phyloP scores from a whole-genome alignment of 2,888 invertebrate genomes.

The Leptopilina syphax region DNA sequence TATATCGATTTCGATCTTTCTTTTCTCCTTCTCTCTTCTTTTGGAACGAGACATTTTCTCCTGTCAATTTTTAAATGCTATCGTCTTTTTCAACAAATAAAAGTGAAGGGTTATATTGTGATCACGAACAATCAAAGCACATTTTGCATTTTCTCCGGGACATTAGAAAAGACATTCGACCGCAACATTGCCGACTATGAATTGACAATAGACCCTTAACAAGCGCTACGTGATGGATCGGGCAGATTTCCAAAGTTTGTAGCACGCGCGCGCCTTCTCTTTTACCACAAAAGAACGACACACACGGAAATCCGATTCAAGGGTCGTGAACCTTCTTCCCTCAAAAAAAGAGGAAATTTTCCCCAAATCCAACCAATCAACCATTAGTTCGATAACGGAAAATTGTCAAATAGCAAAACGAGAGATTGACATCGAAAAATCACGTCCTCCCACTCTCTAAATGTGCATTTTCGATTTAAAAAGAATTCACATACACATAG shows the following conservation, averaged over 20 bases:
- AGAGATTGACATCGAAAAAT: constrained; percentile 31
- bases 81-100: constrained; percentile 41
- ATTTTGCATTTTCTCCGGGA: constrained; percentile 33
- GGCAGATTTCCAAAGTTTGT: constrained; percentile 52
- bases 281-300: constrained; percentile 36
- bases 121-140: neutral
- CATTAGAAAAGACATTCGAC: constrained; percentile 42
- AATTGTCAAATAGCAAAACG: constrained; percentile 39
- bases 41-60: neutral
- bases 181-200: constrained; percentile 37
- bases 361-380: constrained; percentile 4
- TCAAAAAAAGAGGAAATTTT: neutral
- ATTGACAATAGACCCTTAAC: constrained; percentile 65
- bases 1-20: neutral
- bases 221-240: constrained; percentile 66
- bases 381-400: constrained; percentile 33
- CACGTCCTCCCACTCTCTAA: constrained; percentile 27
- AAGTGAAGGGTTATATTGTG: constrained; percentile 12
- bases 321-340: constrained; percentile 13
- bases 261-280: constrained; percentile 59
- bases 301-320: constrained; percentile 49
- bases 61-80: constrained; percentile 16
- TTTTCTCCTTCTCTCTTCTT: too few relatives aligned
- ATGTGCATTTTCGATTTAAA: constrained; percentile 10
- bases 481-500: constrained; percentile 2